Percentiles rank a stretch among this genome's conserved stretches.
Conservation (phyloP, 1,140 invertebrate genomes). For the Platorchestia sp. region DNA sequence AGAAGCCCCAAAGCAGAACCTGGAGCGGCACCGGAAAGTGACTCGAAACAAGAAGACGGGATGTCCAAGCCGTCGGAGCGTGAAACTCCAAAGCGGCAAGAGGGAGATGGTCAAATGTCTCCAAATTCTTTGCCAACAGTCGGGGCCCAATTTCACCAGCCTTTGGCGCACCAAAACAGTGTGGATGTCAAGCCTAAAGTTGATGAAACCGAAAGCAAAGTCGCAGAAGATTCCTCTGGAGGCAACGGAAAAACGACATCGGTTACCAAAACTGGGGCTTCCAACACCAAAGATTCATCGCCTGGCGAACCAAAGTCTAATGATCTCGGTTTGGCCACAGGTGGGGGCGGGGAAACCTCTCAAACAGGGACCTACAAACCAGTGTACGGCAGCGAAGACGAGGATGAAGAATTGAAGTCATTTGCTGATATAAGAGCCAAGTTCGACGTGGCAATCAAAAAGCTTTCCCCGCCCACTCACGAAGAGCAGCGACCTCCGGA, state of each 20-base stretch:
- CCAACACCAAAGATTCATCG: not conserved
- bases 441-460: not conserved
- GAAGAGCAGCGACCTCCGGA: not conserved
- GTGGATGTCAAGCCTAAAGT: not conserved
- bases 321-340: not conserved
- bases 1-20: not conserved
- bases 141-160: not conserved
- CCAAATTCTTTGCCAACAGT: not conserved
- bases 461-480: not conserved
- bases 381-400: not conserved
- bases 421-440: not conserved
- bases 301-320: not conserved
- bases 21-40: not conserved
- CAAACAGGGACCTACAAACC: not conserved
- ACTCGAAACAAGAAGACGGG: not conserved
- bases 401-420: not conserved
- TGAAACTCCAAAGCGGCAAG: not conserved
- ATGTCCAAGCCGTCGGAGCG: not conserved
- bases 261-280: not conserved
- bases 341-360: not conserved
- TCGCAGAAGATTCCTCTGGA: not conserved
- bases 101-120: not conserved
- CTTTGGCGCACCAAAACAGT: not conserved
- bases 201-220: not conserved
- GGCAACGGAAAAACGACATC: not conserved